Evolutionary conservation across 2,888 invertebrate species (phyloP), one percentile per base, ranked within the genome.

Genomic region (Torymus aiolomorphi): DNA sequence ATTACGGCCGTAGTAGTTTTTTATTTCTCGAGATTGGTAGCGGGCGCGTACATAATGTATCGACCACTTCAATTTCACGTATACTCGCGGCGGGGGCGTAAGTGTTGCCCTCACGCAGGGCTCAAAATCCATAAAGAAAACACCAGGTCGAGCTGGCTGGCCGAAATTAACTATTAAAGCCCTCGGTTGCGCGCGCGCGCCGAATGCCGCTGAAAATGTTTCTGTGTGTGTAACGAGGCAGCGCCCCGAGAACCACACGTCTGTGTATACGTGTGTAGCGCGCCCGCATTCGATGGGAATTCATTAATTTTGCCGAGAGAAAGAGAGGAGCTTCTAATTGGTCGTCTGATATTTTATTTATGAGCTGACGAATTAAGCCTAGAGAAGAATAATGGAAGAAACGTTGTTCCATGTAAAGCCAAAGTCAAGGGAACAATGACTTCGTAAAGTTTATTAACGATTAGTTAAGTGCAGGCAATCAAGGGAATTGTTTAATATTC

Each of bases 271-370:
- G 57, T 56, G 56, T 54, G 5, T 56, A 20, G 20, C 10, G 0
- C 66, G 16, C 69, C 63, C 69, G 42, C 59, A 62, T 78, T 61
- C 66, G 61, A 72, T 51, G 2, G n/a, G 51, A 75, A 65, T 75
- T 52, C 63, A 75, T 70, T 79, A 65, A 65, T 73, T 74, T 79
- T 14, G 24, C 54, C 54, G 77, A 24, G 49, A 51, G 42, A 12
- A 16, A 2, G 24, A 66, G 16, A 56, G n/a, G 42, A n/a, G 52
- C 57, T 24, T 20, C 84, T 87, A 88, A 88, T 88, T 88, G 87
- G 86, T 84, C 84, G 80, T 80, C 84, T 84, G 83, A 86, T 87
- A 84, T 86, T 87, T 87, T 88, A 88, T 88, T 88, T 88, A 87
- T 86, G 85, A 84, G 84, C 20, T 5, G 20, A 54, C 18, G 62